Conservation (phyloP, 2,888 invertebrate species). For the Actias luna region DNA sequence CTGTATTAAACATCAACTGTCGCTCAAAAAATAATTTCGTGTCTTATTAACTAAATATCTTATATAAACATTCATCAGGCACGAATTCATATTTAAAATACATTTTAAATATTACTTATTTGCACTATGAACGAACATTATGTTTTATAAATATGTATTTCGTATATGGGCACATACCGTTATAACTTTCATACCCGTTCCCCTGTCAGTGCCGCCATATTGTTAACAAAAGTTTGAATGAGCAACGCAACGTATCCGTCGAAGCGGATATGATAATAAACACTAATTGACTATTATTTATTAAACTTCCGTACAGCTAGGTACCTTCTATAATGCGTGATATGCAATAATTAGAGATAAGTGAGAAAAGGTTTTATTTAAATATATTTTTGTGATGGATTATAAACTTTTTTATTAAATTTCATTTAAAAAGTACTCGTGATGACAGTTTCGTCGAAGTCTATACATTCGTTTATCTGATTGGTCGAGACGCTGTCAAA, state of each 20-base stretch:
- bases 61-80: conserved; percentile 2
- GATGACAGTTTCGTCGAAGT: background rate
- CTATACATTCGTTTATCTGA: too few species aligned
- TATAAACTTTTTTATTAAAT: conserved; percentile 2
- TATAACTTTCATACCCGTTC: background rate
- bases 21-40: background rate
- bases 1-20: background rate
- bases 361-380: conserved; percentile 54
- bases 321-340: conserved; percentile 50
- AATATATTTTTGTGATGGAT: conserved; percentile 5
- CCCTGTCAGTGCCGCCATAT: conserved; percentile 10
- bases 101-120: conserved; percentile 1
- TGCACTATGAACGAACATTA: conserved; percentile 2
- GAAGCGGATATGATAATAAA: conserved; percentile 8
- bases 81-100: background rate
- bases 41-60: background rate
- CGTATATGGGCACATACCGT: background rate
- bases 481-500: background rate
- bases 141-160: background rate
- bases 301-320: conserved; percentile 11
- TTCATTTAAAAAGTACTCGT: background rate
- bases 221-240: background rate
- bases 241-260: background rate
- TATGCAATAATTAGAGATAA: conserved; percentile 66
- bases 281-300: conserved; percentile 17